Evolutionary conservation across 2,888 invertebrate species (phyloP).

Genomic region (Hypena proboscidalis): DNA sequence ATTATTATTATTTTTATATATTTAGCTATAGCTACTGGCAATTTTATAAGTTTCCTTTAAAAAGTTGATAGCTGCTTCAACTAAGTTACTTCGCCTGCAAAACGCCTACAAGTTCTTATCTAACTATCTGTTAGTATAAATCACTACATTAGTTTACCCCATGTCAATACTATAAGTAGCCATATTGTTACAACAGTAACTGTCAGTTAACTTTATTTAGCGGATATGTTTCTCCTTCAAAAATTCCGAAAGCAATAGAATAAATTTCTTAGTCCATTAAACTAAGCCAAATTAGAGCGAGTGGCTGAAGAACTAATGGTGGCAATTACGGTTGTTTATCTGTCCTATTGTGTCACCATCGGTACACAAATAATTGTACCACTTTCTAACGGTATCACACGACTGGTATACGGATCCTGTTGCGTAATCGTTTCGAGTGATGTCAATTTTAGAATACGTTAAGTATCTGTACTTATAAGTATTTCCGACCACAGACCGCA

Average conservation of each 20-base stretch:
- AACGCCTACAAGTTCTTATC: too few species aligned
- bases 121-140: too few species aligned
- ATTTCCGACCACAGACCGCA: too few species aligned
- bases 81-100: too few species aligned
- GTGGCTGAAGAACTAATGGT: slow-evolving; percentile 58
- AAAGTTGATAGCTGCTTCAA: too few species aligned
- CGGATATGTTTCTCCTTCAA: slow-evolving; percentile 9
- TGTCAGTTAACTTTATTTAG: slow-evolving; percentile 13
- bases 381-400: slow-evolving; percentile 7
- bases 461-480: too few species aligned
- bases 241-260: slow-evolving; percentile 53
- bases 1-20: too few species aligned
- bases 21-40: too few species aligned
- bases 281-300: slow-evolving; percentile 60
- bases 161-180: background rate
- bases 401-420: slow-evolving; percentile 7
- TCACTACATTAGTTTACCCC: too few species aligned
- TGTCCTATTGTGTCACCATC: slow-evolving; percentile 20
- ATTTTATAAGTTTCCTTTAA: too few species aligned
- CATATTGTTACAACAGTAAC: background rate
- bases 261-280: slow-evolving; percentile 69
- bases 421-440: background rate
- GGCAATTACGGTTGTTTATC: slow-evolving; percentile 58
- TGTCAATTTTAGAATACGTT: too few species aligned
- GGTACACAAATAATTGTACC: slow-evolving; percentile 16